Base-by-base conservation (phyloP, 2,888 invertebrate genomes). In the Netelia virgata region DNA sequence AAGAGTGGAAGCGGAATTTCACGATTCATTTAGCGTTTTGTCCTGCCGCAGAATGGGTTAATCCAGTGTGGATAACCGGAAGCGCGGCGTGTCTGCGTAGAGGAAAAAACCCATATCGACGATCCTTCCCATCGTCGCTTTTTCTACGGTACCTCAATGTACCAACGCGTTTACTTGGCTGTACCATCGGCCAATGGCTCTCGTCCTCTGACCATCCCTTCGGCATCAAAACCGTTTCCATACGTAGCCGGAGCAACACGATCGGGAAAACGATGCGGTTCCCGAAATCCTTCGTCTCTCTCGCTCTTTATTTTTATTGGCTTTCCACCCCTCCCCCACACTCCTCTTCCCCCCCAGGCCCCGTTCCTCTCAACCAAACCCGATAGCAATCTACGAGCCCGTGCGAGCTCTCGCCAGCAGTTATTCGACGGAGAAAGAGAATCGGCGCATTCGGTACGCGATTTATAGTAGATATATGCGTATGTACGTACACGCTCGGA, bases 21-120 rank as follows among this genome's bases (percentile, higher is more conserved):
- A 90, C 91, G 90, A 90, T 91, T 91, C 90, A 91, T 91, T 91
- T 89, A 88, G 87, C 87, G 87, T 90, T 90, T 90, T 90, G 88
- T 90, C 76, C 87, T 82, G 63, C 83, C 84, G 64, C 78, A 88
- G 86, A 89, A 89, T 87, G 87, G 87, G 88, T 91, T 90, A 91
- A 91, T 90, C 87, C 89, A 82, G 87, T 86, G 87, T 85, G 88
- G 88, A 88, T 89, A 90, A 89, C 87, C 88, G 89, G 87, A 88
- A 90, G 86, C 81, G 69, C 82, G 80, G 83, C 74, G 86, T 86
- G 85, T 86, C 80, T 81, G 86, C 80, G 68, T 83, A 74, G 70
- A 82, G 80, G 75, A 59, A 63, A 57, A 82, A 69, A 11, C 66
- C 41, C 66, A 59, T 18, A 72, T 57, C 43, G 16, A 70, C 57